Evolutionary conservation across 2,888 invertebrate genomes (phyloP).

Genomic region (Drosophila greeni): DNA sequence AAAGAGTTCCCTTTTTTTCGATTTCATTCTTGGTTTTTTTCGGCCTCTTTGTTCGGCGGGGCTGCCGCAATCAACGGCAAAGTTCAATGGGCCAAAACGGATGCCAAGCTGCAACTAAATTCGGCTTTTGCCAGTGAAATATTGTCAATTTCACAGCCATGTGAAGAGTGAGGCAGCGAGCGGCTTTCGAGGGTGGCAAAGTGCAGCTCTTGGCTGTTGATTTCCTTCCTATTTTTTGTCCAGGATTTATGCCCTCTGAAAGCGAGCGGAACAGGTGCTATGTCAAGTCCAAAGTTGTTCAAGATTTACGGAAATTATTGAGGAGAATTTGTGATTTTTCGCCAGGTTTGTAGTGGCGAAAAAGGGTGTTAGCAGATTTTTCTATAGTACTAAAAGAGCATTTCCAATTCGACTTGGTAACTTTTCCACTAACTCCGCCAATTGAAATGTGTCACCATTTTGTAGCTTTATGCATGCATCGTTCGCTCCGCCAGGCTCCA

Average conservation of each 20-base stretch:
- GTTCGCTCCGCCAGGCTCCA: constrained; percentile 32
- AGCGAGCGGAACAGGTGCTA: not conserved
- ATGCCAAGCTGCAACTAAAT: constrained; percentile 67
- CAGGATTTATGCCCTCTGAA: constrained; percentile 32
- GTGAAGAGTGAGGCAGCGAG: constrained; percentile 19
- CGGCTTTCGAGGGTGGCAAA: constrained; percentile 19
- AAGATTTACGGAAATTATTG: constrained; percentile 1
- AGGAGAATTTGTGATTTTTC: not conserved
- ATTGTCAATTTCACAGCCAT: constrained; percentile 66
- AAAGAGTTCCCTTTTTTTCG: constrained; percentile 40
- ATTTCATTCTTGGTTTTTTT: constrained; percentile 24
- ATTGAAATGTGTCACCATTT: constrained; percentile 67
- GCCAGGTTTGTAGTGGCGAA: not conserved
- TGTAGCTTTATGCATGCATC: constrained; percentile 46
- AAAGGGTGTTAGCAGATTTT: not conserved
- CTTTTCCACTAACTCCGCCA: constrained; percentile 24
- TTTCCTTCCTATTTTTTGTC: constrained; percentile 10
- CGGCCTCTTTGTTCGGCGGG: constrained; percentile 12
- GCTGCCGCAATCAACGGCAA: constrained; percentile 64
- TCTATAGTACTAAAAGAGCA: not conserved
- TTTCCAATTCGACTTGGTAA: not conserved
- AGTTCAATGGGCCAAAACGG: constrained; percentile 67
- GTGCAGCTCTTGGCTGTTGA: constrained; percentile 41
- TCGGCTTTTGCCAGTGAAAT: constrained; percentile 64
- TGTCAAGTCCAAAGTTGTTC: not conserved